Evolutionary conservation across 2,113 vertebrate species (phyloP), one percentile per base, ranked within the genome.

Genomic region (Tenebrosternarchus preto): DNA sequence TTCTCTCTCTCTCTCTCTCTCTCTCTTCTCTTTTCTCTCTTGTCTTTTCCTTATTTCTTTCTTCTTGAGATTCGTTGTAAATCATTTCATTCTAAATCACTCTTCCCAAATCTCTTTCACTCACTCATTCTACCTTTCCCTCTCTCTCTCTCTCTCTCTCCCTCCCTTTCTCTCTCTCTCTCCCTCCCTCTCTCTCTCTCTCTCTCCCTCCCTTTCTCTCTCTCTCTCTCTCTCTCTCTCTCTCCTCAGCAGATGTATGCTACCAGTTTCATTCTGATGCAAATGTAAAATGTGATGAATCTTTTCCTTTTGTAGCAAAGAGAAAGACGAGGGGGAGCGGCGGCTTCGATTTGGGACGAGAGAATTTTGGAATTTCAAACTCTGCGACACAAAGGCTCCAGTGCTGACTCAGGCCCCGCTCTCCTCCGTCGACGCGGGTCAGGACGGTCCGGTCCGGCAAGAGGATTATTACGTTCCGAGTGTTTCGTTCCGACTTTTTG

Each of bases 261-360:
- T 90, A 88, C 90, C 88, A 85, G 84, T 93, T 92, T 94, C 92
- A 92, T 94, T 94, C 92, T 93, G 91, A 93, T 93, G 92, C 91
- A 90, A 93, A 94, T 94, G 91, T 87, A 79, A 88, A 93, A 92
- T 91, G 92, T 93, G 93, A 93, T 94, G 92, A 93, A 93, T 94
- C 92, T 93, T 92, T 93, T 89, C 85, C 78, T 85, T 89, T 88
- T 91, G 91, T 92, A 89, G 92, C 76, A 85, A 86, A 73, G 70
- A 84, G 84, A 86, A 82, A 84, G 55, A 39, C n/a, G n/a, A n/a
- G n/a, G n/a, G 59, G 80, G 63, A 80, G 83, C 79, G 31, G 19
- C 39, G 64, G 72, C 78, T 68, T 53, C 69, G 22, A 67, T 78
- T 73, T 31, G 63, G 36, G 70, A 76, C 20, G n/a, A 71, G 20